Conservation (phyloP, 2,888 invertebrate species). For the Platypus cylindrus region DNA sequence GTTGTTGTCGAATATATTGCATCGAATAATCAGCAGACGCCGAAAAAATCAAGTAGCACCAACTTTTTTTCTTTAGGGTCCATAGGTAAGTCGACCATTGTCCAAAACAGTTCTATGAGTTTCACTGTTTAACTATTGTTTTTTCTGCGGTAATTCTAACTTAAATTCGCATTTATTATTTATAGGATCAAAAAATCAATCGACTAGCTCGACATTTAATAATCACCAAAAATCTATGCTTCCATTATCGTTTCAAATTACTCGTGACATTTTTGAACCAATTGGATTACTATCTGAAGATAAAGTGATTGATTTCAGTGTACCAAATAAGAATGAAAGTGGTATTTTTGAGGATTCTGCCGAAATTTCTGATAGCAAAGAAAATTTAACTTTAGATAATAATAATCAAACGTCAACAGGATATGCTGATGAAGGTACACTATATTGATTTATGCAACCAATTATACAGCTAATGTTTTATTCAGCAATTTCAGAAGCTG, state of each 20-base stretch:
- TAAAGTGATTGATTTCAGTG: slow-evolving; percentile 42
- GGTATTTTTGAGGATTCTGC: slow-evolving; percentile 17
- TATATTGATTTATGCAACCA: too few relatives aligned
- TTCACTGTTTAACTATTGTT: too few relatives aligned
- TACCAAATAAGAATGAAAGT: slow-evolving; percentile 25
- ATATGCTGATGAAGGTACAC: slow-evolving; percentile 25
- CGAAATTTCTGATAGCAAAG: slow-evolving; percentile 11
- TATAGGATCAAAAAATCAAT: background rate
- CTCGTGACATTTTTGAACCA: slow-evolving; percentile 23
- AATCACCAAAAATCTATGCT: background rate
- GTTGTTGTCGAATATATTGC: too few relatives aligned
- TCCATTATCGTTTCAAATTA: slow-evolving; percentile 60
- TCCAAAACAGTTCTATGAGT: too few relatives aligned
- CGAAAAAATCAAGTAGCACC: too few relatives aligned
- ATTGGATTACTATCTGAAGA: slow-evolving; percentile 45
- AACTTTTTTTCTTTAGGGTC: too few relatives aligned
- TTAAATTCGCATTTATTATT: too few relatives aligned
- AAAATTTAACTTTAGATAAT: too few relatives aligned
- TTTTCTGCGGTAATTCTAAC: too few relatives aligned
- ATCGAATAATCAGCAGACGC: too few relatives aligned
- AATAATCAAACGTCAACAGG: too few relatives aligned
- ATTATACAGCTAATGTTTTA: too few relatives aligned
- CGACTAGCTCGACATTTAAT: background rate
- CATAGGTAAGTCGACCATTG: slow-evolving; percentile 10
- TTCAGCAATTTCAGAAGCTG: slow-evolving; percentile 92